Conservation (phyloP, 2,113 vertebrate species). For the Strix uralensis region DNA sequence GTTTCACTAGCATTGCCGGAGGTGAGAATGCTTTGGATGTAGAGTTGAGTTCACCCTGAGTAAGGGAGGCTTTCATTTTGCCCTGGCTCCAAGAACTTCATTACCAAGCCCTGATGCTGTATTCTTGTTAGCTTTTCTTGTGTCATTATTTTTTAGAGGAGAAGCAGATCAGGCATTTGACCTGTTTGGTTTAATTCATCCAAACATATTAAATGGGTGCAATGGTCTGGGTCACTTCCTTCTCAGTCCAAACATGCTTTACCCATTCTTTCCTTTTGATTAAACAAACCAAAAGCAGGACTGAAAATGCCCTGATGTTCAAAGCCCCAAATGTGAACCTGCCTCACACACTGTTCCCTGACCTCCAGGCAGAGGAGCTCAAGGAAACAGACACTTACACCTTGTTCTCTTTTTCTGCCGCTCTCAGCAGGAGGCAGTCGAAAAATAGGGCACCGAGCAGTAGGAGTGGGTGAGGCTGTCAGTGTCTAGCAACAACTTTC, state of each 20-base stretch:
- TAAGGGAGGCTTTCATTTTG: background rate
- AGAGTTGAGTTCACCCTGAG: background rate
- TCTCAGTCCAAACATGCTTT: background rate
- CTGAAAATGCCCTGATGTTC: background rate
- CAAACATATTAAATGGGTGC: background rate
- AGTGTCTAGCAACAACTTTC: background rate
- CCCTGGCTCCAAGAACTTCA: background rate
- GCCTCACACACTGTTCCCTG: background rate
- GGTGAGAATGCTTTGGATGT: background rate
- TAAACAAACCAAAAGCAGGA: background rate
- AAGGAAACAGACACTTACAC: background rate
- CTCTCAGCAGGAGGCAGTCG: background rate
- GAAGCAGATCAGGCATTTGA: background rate
- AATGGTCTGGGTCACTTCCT: background rate
- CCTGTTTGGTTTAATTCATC: conserved; percentile 24
- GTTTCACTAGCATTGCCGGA: background rate
- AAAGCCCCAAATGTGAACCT: background rate
- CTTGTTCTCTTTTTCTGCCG: background rate
- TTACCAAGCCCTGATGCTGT: background rate
- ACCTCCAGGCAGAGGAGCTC: background rate
- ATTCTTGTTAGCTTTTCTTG: background rate
- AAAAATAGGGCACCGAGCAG: background rate
- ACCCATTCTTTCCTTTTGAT: conserved; percentile 1
- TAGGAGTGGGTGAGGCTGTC: background rate
- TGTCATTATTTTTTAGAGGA: background rate